A percentile compares a stretch with the other conserved stretches of the same genome.
Conservation (phyloP, 2,797 vertebrate species). For the Hyperoplus immaculatus region DNA sequence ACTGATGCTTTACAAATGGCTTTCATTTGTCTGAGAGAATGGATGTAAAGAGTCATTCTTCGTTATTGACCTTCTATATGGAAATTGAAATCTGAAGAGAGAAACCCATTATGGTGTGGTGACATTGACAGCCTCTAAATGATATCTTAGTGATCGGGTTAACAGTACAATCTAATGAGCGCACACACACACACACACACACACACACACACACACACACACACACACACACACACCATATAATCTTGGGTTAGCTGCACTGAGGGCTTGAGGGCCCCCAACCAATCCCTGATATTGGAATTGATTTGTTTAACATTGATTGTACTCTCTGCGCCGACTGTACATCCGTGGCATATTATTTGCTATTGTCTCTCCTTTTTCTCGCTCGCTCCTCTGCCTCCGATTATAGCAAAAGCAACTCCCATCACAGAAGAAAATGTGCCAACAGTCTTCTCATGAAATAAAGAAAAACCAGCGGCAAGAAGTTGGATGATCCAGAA, state of each 20-base stretch:
- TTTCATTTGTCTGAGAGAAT: background rate
- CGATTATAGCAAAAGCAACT: conserved; percentile 21
- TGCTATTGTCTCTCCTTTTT: conserved; percentile 44
- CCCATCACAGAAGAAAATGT: conserved; percentile 29
- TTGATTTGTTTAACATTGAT: conserved; percentile 73
- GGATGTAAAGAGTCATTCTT: conserved; percentile 14
- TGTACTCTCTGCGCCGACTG: conserved; percentile 51
- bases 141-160: conserved; percentile 48
- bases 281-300: conserved; percentile 71
- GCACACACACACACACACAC: background rate
- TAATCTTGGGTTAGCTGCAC: conserved; percentile 24
- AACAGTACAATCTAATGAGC: conserved; percentile 35
- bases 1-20: conserved; percentile 14
- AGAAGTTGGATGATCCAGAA: conserved; percentile 65
- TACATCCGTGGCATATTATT: conserved; percentile 51
- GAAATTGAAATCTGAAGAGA: conserved; percentile 32
- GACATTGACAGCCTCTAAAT: conserved; percentile 42
- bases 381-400: conserved; percentile 8
- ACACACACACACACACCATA: conserved; percentile 22
- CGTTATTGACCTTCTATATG: conserved; percentile 10
- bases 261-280: conserved; percentile 35
- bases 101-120: conserved; percentile 16
- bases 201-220: background rate
- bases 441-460: conserved; percentile 37
- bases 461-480: conserved; percentile 21